phyloP scores from a whole-genome alignment of 2,113 vertebrate genomes.

The Daboia siamensis region DNA sequence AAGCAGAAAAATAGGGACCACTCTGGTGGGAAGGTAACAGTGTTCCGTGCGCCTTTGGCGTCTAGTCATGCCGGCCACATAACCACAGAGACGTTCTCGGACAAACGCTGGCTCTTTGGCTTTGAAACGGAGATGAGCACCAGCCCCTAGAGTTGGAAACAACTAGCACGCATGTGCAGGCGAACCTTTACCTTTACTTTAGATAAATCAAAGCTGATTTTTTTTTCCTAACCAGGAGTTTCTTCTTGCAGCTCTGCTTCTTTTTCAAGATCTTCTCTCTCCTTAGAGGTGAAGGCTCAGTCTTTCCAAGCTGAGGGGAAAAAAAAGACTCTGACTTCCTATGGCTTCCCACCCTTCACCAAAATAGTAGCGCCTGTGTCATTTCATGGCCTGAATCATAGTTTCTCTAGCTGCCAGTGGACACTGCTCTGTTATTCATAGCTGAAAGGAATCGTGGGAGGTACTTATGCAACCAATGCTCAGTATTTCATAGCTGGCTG shows the following conservation, averaged over 20 bases:
- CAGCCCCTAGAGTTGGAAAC: too few species aligned
- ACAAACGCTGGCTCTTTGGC: too few species aligned
- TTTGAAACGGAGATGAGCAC: too few species aligned
- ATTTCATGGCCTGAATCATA: conserved; percentile 17
- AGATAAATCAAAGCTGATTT: background rate
- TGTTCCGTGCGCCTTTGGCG: too few species aligned
- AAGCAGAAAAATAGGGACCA: too few species aligned
- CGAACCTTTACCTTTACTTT: too few species aligned
- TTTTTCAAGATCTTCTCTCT: background rate
- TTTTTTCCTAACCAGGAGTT: too few species aligned
- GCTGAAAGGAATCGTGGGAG: background rate
- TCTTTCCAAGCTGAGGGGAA: background rate
- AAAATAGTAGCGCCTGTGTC: conserved; percentile 22
- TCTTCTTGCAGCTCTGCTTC: background rate
- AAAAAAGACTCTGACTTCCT: background rate
- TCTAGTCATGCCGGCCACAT: too few species aligned
- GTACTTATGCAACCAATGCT: conserved; percentile 1
- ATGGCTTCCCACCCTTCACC: background rate
- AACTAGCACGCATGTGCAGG: too few species aligned
- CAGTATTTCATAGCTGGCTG: background rate
- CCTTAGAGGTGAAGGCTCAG: background rate
- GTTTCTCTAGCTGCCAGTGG: background rate
- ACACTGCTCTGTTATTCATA: background rate
- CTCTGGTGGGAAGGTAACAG: too few species aligned
- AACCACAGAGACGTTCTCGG: too few species aligned